Base-by-base conservation (phyloP, 2,113 vertebrate genomes). In the Origma solitaria region DNA sequence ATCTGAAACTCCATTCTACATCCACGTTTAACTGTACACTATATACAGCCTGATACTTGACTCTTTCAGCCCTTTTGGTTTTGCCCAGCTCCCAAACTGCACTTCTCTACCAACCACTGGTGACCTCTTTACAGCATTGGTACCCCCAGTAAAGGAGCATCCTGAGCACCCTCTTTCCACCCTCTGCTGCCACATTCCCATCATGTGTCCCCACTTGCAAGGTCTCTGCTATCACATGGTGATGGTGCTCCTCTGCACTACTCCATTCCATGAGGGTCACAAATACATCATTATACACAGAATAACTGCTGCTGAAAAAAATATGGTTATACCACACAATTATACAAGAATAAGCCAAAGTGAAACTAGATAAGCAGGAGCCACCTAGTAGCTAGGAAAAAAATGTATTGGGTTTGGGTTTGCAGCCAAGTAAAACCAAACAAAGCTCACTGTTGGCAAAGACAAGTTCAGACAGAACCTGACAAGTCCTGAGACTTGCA, bases 331-430 rank as follows among this genome's bases (percentile, higher is more conserved):
- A 49, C 25, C 45, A 65, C 12, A 68, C 4, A 45, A 58, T 38
- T 72, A 57, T 8, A 70, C 20, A 77, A 30, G 47, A 15, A 49
- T 16, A 75, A 86, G 64, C 47, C 38, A 65, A 77, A 56, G 44
- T 7, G 30, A 84, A 78, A 70, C 56, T 31, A 72, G 38, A 14
- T 56, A 53, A 54, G n/a, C 21, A 76, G 50, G 2, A 78, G 35
- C 12, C 24, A 50, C 3, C 8, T 9, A 6, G 5, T 50, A 20
- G 18, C 23, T 35, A 57, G 22, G 24, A 56, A 82, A 60, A 47
- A 31, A 3, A 38, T 1, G 1, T 3, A 1, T 3, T 2, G 0
- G 4, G 10, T 64, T 72, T 22, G 49, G 4, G 7, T 38, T 72
- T 83, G 54, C 31, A 86, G 60, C 30, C 30, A 30, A 83, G 37